Percentiles rank a stretch among this genome's conserved stretches.
phyloP scores from a whole-genome alignment of 2,113 vertebrate species.

The Elgaria multicarinata region DNA sequence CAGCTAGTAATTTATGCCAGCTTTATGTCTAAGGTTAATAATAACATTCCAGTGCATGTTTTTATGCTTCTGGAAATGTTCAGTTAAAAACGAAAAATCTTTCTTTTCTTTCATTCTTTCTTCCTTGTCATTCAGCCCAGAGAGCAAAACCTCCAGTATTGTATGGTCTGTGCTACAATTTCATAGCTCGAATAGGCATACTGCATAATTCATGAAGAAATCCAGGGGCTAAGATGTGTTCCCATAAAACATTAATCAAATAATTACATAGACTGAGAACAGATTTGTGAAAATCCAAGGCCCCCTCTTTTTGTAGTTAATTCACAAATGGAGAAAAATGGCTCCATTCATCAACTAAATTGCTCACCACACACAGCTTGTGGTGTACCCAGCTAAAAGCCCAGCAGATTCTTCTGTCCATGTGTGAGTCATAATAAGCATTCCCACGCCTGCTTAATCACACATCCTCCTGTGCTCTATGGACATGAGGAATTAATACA shows the following conservation, averaged over 20 bases:
- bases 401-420: constrained; percentile 1
- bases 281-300: constrained; percentile 16
- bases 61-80: not conserved
- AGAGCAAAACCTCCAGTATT: not conserved
- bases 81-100: not conserved
- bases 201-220: constrained; percentile 21
- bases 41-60: not conserved
- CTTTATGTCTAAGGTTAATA: not conserved
- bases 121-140: too few relatives aligned
- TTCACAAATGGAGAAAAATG: constrained; percentile 18
- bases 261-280: constrained; percentile 10
- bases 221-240: not conserved
- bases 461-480: not conserved
- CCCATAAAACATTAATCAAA: constrained; percentile 32
- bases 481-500: constrained; percentile 1
- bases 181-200: not conserved
- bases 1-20: too few relatives aligned
- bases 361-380: constrained; percentile 9
- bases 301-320: not conserved
- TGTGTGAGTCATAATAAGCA: constrained; percentile 19
- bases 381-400: not conserved
- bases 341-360: constrained; percentile 24
- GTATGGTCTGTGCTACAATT: not conserved
- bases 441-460: not conserved
- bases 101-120: not conserved